phyloP scores from a whole-genome alignment of 2,113 vertebrate species.

The Neoarius graeffei region DNA sequence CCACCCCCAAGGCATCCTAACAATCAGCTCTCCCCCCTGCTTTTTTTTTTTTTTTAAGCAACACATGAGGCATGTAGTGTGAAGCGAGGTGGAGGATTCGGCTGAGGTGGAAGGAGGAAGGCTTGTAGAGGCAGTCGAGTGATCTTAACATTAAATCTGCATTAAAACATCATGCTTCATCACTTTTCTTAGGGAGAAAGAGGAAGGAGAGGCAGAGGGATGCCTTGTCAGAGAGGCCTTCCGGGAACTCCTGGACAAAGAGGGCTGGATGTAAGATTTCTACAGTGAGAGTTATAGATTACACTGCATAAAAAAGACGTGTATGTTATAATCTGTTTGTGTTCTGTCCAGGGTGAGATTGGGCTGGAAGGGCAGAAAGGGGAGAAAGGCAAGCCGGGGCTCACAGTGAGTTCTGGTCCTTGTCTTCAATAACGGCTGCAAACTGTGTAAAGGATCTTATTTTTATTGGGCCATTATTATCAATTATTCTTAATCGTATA shows the following conservation, averaged over 20 bases:
- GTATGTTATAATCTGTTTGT: background rate
- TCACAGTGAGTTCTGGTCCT: constrained; percentile 71
- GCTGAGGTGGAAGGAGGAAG: background rate
- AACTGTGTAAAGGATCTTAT: background rate
- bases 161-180: constrained; percentile 9
- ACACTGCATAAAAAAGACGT: background rate
- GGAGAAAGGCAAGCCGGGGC: constrained; percentile 84
- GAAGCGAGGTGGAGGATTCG: background rate
- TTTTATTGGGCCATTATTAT: background rate
- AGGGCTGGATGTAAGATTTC: constrained; percentile 74
- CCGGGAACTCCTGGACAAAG: constrained; percentile 72
- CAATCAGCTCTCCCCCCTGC: background rate
- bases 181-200: constrained; percentile 72
- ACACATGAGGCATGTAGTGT: background rate
- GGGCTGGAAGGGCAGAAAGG: constrained; percentile 79
- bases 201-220: constrained; percentile 76
- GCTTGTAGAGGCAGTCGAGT: background rate
- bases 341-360: constrained; percentile 69
- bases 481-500: constrained; percentile 50
- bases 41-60: background rate
- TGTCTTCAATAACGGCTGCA: background rate
- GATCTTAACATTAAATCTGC: background rate
- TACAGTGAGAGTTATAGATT: background rate
- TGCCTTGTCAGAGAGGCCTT: constrained; percentile 70
- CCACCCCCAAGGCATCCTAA: background rate